A percentile compares a stretch with the other conserved stretches of the same genome.
Evolutionary conservation across 53 echinoderm and acorn worm genomes (phyloP).

Genomic region (Stichopus horrens): DNA sequence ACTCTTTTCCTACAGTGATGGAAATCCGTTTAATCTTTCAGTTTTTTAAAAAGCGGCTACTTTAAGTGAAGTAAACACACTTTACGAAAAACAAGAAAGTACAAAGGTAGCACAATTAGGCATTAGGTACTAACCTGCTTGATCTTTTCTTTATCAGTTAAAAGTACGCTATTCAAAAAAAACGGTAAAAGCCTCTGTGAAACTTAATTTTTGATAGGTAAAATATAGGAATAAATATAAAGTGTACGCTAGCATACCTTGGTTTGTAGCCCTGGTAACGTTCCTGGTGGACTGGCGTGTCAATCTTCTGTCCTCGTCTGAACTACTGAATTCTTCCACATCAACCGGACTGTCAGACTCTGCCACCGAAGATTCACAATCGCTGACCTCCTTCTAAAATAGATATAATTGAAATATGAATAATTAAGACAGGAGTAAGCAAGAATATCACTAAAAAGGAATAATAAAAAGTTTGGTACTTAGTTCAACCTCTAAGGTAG

Average conservation of each 20-base stretch:
- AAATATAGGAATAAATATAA: not conserved
- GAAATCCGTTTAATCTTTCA: too few relatives aligned
- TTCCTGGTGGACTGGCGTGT: slow-evolving; percentile 83
- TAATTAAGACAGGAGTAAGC: not conserved
- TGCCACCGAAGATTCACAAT: slow-evolving; percentile 59
- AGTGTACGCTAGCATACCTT: slow-evolving; percentile 53
- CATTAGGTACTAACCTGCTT: too few relatives aligned
- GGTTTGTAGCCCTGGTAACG: slow-evolving; percentile 84
- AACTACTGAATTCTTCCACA: slow-evolving; percentile 74
- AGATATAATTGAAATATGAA: not conserved
- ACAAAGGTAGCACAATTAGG: too few relatives aligned
- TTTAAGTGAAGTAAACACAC: too few relatives aligned
- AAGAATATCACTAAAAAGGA: not conserved
- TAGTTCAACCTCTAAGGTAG: not conserved
- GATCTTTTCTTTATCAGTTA: too few relatives aligned
- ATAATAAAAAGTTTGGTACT: not conserved
- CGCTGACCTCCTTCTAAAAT: slow-evolving; percentile 62
- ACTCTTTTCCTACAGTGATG: too few relatives aligned
- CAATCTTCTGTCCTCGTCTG: slow-evolving; percentile 80
- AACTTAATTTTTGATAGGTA: too few relatives aligned
- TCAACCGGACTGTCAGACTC: slow-evolving; percentile 89
- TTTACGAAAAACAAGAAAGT: too few relatives aligned
- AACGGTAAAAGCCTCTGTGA: too few relatives aligned
- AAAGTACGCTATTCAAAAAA: too few relatives aligned
- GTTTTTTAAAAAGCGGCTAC: too few relatives aligned